A percentile compares a stretch with the other conserved stretches of the same genome.
Evolutionary conservation across 1,140 invertebrate genomes (phyloP).

Genomic region (Pseudobourletiella spinata): DNA sequence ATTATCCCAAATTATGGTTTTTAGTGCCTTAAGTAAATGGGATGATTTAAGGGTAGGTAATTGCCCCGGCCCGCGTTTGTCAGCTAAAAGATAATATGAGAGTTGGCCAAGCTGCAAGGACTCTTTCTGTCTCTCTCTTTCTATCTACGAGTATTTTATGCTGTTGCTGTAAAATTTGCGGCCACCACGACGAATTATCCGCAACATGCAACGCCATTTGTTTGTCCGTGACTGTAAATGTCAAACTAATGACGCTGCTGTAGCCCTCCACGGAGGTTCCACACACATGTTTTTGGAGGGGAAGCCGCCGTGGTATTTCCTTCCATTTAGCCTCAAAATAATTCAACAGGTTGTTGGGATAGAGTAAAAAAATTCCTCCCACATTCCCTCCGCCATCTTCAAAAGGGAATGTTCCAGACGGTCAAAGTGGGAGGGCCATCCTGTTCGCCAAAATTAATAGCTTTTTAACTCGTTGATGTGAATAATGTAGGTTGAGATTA

Average conservation of each 20-base stretch:
- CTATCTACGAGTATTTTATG: not conserved
- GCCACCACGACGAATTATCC: conserved; percentile 8
- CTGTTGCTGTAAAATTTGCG: no score
- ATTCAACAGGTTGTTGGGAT: not conserved
- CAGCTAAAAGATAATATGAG: conserved; percentile 1
- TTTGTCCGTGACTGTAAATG: conserved; percentile 1
- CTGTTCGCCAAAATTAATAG: no score
- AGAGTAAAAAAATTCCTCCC: not conserved
- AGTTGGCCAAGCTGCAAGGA: not conserved
- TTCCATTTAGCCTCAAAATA: not conserved
- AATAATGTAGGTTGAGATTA: no score
- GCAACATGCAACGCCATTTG: not conserved
- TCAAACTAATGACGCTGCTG: not conserved
- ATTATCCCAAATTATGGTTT: not conserved
- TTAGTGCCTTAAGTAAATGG: conserved; percentile 3
- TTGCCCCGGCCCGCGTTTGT: not conserved
- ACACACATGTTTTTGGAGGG: not conserved
- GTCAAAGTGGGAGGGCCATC: no score
- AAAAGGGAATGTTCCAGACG: no score
- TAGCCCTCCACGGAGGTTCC: no score
- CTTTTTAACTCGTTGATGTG: no score
- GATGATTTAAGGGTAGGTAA: conserved; percentile 4
- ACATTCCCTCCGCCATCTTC: not conserved
- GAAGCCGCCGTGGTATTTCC: not conserved
- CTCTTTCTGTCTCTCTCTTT: not conserved